Evolutionary conservation across 2,888 invertebrate species (phyloP).

Genomic region (Notocelia uddmanniana): DNA sequence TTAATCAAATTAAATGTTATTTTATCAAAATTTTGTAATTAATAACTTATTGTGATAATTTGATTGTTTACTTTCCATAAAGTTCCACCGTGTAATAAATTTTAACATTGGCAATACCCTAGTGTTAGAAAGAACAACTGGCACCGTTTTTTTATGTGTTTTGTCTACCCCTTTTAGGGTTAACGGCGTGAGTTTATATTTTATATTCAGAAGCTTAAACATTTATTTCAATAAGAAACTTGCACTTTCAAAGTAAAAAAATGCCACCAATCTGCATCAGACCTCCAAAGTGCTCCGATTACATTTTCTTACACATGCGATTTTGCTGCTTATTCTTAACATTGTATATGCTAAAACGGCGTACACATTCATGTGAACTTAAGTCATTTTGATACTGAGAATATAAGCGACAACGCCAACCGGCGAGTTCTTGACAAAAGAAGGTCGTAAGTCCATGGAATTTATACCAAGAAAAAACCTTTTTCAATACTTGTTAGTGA

Average conservation of each 20-base stretch:
- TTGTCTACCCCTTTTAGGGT: too few relatives aligned
- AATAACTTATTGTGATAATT: too few relatives aligned
- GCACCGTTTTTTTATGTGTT: too few relatives aligned
- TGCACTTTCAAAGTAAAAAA: background rate
- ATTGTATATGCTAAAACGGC: background rate
- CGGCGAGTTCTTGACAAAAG: background rate
- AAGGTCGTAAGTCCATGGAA: background rate
- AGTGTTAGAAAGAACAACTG: too few relatives aligned
- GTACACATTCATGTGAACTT: background rate
- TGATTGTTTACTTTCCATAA: too few relatives aligned
- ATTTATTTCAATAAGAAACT: too few relatives aligned
- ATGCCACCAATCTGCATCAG: background rate
- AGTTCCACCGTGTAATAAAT: too few relatives aligned
- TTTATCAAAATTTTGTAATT: too few relatives aligned
- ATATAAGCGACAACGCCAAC: background rate
- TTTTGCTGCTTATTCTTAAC: background rate
- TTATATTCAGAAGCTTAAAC: too few relatives aligned
- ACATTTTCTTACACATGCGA: background rate
- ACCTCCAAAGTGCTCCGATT: background rate
- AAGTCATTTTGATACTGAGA: background rate
- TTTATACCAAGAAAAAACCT: background rate
- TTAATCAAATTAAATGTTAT: too few relatives aligned
- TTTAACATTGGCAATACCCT: too few relatives aligned
- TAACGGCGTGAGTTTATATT: too few relatives aligned
- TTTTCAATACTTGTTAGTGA: background rate